A percentile compares a stretch with the other conserved stretches of the same genome.
Conservation (phyloP, 2,113 vertebrate species). For the Anoplopoma fimbria region DNA sequence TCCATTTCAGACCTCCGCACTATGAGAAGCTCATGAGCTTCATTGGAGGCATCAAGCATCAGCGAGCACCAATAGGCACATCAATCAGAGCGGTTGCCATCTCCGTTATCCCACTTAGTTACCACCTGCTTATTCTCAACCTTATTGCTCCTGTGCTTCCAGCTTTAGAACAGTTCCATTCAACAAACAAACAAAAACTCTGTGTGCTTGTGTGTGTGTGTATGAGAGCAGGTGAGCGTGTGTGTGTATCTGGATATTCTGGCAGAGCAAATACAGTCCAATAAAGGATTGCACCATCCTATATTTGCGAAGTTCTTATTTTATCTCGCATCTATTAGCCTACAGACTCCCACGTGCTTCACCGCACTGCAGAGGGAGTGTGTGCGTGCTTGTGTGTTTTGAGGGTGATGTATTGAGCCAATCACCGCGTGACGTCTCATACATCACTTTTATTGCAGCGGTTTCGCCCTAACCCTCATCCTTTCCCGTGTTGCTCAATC, state of each 20-base stretch:
- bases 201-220: neutral
- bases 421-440: slow-evolving; percentile 76
- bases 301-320: slow-evolving; percentile 63
- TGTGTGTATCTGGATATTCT: neutral
- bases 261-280: slow-evolving; percentile 41
- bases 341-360: neutral
- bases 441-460: slow-evolving; percentile 84
- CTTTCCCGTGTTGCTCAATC: slow-evolving; percentile 68
- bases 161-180: slow-evolving; percentile 21
- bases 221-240: neutral
- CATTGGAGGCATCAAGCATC: slow-evolving; percentile 44
- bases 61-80: slow-evolving; percentile 49
- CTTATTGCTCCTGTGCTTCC: slow-evolving; percentile 24
- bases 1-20: slow-evolving; percentile 4
- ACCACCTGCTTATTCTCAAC: slow-evolving; percentile 46
- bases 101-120: slow-evolving; percentile 47
- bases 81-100: slow-evolving; percentile 50
- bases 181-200: neutral
- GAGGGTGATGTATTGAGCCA: slow-evolving; percentile 80
- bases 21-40: slow-evolving; percentile 19
- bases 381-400: slow-evolving; percentile 36
- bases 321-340: slow-evolving; percentile 39
- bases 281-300: slow-evolving; percentile 48
- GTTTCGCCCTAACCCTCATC: slow-evolving; percentile 71
- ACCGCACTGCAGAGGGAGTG: neutral